phyloP scores from a whole-genome alignment of 1,140 invertebrate genomes.

The Elymnias hypermnestra region DNA sequence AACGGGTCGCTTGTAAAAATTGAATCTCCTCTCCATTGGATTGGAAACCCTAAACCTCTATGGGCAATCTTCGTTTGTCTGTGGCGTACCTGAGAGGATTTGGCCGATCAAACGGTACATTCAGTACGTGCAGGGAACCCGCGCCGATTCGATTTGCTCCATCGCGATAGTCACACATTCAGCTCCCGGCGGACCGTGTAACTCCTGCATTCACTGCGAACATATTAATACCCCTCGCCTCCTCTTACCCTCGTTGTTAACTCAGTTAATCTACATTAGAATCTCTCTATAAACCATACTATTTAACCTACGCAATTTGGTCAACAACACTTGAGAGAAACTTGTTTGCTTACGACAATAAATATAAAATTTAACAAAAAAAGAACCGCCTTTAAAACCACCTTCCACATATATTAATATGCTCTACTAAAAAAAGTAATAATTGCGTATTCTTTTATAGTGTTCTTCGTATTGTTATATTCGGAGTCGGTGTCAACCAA shows the following conservation, averaged over 20 bases:
- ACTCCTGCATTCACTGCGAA: slow-evolving; percentile 64
- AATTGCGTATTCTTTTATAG: too few species aligned
- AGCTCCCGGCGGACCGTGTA: slow-evolving; percentile 63
- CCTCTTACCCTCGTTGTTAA: slow-evolving; percentile 52
- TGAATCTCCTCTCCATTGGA: not conserved
- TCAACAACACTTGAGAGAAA: too few species aligned
- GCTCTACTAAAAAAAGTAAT: too few species aligned
- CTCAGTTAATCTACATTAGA: slow-evolving; percentile 63
- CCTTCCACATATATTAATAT: too few species aligned
- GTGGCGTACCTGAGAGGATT: slow-evolving; percentile 29
- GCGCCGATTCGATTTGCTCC: slow-evolving; percentile 67
- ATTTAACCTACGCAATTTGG: too few species aligned
- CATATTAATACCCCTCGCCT: slow-evolving; percentile 64
- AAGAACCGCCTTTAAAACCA: too few species aligned
- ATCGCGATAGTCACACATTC: slow-evolving; percentile 68
- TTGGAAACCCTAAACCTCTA: slow-evolving; percentile 3
- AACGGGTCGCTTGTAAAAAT: too few species aligned
- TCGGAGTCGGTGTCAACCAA: too few species aligned
- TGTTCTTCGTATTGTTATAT: too few species aligned
- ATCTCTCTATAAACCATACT: too few species aligned
- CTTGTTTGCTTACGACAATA: too few species aligned
- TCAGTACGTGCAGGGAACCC: slow-evolving; percentile 49
- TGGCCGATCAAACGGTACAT: slow-evolving; percentile 56
- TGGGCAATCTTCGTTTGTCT: slow-evolving; percentile 25
- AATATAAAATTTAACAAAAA: too few species aligned